A percentile compares a stretch with the other conserved stretches of the same genome.
These are phyloP conservation scores for Labeo rohita DNA, from an alignment of 2,113 vertebrate genomes.

Conservation along the genomic window DNA sequence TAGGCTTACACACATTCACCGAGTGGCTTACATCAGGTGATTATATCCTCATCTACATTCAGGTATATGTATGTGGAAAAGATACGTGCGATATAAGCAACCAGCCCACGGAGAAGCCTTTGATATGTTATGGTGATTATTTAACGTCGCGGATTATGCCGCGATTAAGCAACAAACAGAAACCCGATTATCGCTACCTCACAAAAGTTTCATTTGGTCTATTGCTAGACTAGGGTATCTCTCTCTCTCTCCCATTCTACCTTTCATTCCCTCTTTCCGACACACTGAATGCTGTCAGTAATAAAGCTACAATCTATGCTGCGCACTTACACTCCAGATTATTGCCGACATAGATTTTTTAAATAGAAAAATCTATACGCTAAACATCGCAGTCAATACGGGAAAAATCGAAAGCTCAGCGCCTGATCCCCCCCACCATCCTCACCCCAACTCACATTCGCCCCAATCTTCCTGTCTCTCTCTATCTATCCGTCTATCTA, in stretches of 20 bases:
- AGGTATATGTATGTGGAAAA: constrained; percentile 22
- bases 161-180: background rate
- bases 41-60: constrained; percentile 56
- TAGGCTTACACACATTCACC: constrained; percentile 66
- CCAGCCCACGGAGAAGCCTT: background rate
- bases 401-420: constrained; percentile 74
- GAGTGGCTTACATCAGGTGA: constrained; percentile 76
- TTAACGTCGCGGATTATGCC: background rate
- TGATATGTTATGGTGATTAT: constrained; percentile 16
- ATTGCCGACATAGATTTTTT: constrained; percentile 78
- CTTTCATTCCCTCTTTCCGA: constrained; percentile 12
- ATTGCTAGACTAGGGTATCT: background rate
- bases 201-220: constrained; percentile 39
- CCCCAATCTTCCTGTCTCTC: constrained; percentile 5
- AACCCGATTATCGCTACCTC: background rate
- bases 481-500: background rate
- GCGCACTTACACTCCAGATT: constrained; percentile 74
- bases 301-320: constrained; percentile 61
- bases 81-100: background rate
- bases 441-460: constrained; percentile 11
- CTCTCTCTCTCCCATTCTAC: constrained; percentile 13
- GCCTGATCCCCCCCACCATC: constrained; percentile 59
- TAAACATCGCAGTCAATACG: constrained; percentile 81
- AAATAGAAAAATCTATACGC: constrained; percentile 82
- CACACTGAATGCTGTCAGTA: constrained; percentile 55